Conservation (phyloP, 2,113 vertebrate genomes). For the Rhynchopsitta pachyrhyncha region DNA sequence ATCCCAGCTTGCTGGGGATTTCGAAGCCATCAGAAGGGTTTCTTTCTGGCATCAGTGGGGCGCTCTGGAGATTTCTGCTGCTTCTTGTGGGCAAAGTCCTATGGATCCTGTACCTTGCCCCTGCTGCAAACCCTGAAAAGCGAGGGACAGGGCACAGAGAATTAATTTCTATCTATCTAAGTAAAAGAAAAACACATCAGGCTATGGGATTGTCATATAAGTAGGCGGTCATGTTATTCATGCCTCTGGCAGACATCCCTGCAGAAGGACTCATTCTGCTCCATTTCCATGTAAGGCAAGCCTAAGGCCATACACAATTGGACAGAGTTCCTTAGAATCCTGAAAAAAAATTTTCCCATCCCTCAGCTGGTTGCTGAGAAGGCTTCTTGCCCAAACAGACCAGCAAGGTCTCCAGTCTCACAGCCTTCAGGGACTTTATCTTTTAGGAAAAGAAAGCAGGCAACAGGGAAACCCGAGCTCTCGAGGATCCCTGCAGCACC, state of each 20-base stretch:
- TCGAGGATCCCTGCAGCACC: neutral
- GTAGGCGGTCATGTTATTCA: neutral
- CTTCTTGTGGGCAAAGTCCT: neutral
- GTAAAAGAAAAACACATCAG: neutral
- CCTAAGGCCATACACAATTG: neutral
- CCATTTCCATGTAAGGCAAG: neutral
- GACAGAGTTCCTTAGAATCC: neutral
- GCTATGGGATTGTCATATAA: neutral
- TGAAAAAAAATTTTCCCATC: neutral
- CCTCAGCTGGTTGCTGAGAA: neutral
- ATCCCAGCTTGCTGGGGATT: neutral
- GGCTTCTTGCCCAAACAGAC: neutral
- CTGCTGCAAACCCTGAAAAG: neutral
- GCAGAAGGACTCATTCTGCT: neutral
- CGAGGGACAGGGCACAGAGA: neutral
- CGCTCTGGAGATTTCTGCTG: neutral
- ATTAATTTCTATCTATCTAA: neutral
- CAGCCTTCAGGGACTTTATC: neutral
- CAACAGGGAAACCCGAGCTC: accelerated
- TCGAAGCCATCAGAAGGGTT: neutral
- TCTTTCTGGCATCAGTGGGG: neutral
- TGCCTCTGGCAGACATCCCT: neutral
- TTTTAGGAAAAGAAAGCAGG: neutral
- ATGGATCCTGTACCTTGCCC: neutral
- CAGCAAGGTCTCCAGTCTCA: neutral